These are phyloP conservation scores for Coturnix japonica DNA, from an alignment of 2,113 vertebrate genomes.

Conservation along the genomic window DNA sequence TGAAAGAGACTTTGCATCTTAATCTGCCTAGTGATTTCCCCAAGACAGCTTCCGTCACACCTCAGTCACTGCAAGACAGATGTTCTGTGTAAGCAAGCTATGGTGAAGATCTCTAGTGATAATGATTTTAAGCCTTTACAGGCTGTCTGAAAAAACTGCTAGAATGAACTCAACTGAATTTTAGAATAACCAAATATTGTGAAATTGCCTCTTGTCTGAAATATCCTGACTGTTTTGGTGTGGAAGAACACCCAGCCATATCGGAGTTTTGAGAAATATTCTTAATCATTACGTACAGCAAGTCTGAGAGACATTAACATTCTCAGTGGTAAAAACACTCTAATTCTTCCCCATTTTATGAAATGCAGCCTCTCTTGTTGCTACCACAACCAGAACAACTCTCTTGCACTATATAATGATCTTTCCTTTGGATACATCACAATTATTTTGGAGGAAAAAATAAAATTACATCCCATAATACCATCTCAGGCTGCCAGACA, in stretches of 20 bases:
- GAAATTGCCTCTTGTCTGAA: not conserved
- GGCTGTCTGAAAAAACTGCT: not conserved
- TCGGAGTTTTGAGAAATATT: not conserved
- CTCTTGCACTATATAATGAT: not conserved
- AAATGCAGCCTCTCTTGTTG: not conserved
- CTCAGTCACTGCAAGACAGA: accelerated
- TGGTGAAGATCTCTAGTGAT: not conserved
- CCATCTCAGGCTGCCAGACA: not conserved
- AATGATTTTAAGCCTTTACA: not conserved
- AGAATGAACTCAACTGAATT: not conserved
- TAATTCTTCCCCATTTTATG: not conserved
- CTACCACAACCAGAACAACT: not conserved
- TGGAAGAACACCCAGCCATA: not conserved
- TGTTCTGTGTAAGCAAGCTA: not conserved
- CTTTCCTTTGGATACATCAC: not conserved
- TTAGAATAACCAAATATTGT: not conserved
- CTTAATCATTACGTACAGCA: not conserved
- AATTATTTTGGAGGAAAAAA: not conserved
- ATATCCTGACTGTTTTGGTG: not conserved
- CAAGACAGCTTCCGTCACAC: not conserved
- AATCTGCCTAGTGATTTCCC: not conserved
- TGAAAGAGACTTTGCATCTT: not conserved
- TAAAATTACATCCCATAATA: not conserved
- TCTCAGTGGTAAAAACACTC: not conserved
- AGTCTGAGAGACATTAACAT: not conserved